Conservation (phyloP, 2,113 vertebrate genomes). For the Herpetotheres cachinnans region DNA sequence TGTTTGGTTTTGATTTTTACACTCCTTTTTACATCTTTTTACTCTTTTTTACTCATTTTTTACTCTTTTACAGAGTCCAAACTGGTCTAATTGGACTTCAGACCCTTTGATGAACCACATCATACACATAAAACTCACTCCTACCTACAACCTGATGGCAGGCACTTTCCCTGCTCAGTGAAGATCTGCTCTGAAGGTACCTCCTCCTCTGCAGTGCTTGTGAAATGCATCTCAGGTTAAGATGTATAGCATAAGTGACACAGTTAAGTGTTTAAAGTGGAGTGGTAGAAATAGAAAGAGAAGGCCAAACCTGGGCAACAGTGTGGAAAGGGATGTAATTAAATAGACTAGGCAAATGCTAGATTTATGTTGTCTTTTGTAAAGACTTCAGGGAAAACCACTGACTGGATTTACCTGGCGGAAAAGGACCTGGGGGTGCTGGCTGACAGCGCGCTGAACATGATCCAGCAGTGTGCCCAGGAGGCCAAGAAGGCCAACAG, state of each 20-base stretch:
- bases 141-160: background rate
- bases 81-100: background rate
- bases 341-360: background rate
- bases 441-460: too few species aligned
- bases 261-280: background rate
- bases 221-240: background rate
- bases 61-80: too few species aligned
- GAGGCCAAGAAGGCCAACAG: too few species aligned
- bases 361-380: background rate
- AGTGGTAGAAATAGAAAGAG: background rate
- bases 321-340: accelerated
- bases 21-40: too few species aligned
- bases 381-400: background rate
- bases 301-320: background rate
- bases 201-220: background rate
- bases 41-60: too few species aligned
- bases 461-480: too few species aligned
- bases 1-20: background rate
- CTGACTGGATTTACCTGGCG: too few species aligned
- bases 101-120: background rate
- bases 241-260: background rate
- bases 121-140: background rate
- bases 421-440: too few species aligned
- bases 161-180: background rate
- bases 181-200: background rate